Evolutionary conservation across 2,797 vertebrate species (phyloP), one percentile per base, ranked within the genome.

Genomic region (Acrossocheilus fasciatus): DNA sequence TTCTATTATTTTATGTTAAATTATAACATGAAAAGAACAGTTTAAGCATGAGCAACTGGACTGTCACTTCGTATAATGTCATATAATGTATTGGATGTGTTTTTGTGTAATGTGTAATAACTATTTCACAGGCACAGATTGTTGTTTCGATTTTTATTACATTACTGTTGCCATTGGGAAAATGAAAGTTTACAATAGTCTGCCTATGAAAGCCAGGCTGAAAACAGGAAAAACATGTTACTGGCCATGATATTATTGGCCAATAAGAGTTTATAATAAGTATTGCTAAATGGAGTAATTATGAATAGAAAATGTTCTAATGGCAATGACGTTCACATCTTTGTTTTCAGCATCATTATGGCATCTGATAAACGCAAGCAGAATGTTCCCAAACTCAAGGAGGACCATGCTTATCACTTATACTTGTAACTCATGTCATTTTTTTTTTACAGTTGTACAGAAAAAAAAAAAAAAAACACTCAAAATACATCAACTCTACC

Each of bases 321-420:
- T 96, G 96, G 96, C 95, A 95, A 94, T 95, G 92, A 94, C 73
- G 85, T 93, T 93, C 88, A 93, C 88, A 92, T 93, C 92, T 89
- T 93, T 91, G 81, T 92, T 94, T 94, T 94, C 85, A 94, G 93
- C 92, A 94, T 95, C 90, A 95, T 88, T 96, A 96, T 96, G 96
- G 96, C 96, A 96, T 96, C 94, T 84, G 92, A 95, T 95, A 91
- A 94, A 90, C 88, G 91, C 59, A 93, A 92, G 93, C 91, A 54
- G 74, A 95, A 92, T 93, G 89, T 92, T 94, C 92, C 90, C 91
- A 92, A 93, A 87, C 86, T 88, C 81, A 90, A 86, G 81, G 59
- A 93, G 88, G 89, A 91, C 88, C 89, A 90, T 86, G 85, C 88
- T 81, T 89, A 92, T 91, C 59, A 86, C 80, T 66, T 85, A 75